These are phyloP conservation scores for Alectoris magna DNA, from an alignment of 2,797 vertebrate genomes.

Conservation along the genomic window DNA sequence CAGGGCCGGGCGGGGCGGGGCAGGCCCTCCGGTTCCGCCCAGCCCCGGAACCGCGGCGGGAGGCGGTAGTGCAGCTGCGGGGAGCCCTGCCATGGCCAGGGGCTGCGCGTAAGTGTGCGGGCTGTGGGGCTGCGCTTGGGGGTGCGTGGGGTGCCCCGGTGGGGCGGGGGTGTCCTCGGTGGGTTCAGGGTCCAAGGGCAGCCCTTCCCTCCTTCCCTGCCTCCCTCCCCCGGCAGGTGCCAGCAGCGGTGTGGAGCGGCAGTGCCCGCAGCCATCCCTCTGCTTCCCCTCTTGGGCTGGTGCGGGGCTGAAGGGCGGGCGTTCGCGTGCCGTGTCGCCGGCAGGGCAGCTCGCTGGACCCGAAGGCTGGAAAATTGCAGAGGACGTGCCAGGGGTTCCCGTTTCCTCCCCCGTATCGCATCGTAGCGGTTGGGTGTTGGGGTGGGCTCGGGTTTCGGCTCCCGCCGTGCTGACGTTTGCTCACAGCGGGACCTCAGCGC, in stretches of 20 bases:
- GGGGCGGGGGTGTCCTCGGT: background rate
- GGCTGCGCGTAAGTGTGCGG: background rate
- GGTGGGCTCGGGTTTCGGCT: constrained; percentile 18
- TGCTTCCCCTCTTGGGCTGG: background rate
- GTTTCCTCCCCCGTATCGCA: background rate
- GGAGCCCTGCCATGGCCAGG: background rate
- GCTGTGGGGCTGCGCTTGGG: background rate
- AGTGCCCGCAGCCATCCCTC: background rate
- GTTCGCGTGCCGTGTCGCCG: background rate
- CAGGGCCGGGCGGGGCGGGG: background rate
- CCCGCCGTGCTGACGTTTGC: no score
- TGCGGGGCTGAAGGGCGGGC: background rate
- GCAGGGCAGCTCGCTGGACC: background rate
- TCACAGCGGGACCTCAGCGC: background rate
- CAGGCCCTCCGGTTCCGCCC: background rate
- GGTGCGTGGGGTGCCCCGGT: background rate
- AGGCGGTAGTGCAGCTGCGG: background rate
- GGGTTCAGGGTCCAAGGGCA: background rate
- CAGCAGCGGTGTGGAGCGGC: fast-evolving
- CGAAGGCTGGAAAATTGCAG: background rate
- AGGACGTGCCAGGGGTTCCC: background rate
- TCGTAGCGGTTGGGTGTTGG: background rate
- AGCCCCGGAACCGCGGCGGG: background rate
- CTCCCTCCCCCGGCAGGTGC: background rate
- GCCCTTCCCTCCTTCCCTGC: no score